Evolutionary conservation across 2,113 vertebrate genomes (phyloP).

Genomic region (Cynopterus brachyotis): DNA sequence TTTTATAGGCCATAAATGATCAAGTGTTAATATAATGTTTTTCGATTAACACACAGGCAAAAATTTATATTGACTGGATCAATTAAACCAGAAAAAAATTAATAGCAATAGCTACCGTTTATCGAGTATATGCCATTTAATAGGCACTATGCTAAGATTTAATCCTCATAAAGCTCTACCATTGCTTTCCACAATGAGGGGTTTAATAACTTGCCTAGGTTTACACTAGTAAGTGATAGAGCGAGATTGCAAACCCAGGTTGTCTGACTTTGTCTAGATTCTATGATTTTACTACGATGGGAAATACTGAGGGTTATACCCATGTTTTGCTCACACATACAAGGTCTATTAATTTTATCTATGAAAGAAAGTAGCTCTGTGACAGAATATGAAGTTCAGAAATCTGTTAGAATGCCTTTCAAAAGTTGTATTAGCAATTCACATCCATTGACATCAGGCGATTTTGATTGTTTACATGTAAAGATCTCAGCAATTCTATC

Average conservation of each 20-base stretch:
- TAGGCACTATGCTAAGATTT: not conserved
- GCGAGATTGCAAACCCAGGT: not conserved
- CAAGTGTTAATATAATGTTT: slow-evolving; percentile 4
- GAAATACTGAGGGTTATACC: not conserved
- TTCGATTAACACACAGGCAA: not conserved
- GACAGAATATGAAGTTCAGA: slow-evolving; percentile 23
- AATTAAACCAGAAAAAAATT: not conserved
- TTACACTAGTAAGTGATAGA: not conserved
- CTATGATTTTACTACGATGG: not conserved
- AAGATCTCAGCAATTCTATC: not conserved
- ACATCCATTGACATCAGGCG: not conserved
- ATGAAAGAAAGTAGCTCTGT: not conserved
- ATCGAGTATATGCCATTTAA: not conserved
- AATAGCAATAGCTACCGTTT: not conserved
- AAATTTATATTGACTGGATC: not conserved
- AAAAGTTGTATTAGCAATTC: not conserved
- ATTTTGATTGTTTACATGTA: not conserved
- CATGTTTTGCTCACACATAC: not conserved
- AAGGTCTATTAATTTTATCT: not conserved
- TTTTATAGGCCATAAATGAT: not conserved
- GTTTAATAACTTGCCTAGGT: not conserved
- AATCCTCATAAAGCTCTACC: not conserved
- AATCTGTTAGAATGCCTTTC: not conserved
- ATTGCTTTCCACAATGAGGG: not conserved
- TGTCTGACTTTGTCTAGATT: not conserved